phyloP scores from a whole-genome alignment of 1,140 invertebrate genomes.

The Campodea augens region DNA sequence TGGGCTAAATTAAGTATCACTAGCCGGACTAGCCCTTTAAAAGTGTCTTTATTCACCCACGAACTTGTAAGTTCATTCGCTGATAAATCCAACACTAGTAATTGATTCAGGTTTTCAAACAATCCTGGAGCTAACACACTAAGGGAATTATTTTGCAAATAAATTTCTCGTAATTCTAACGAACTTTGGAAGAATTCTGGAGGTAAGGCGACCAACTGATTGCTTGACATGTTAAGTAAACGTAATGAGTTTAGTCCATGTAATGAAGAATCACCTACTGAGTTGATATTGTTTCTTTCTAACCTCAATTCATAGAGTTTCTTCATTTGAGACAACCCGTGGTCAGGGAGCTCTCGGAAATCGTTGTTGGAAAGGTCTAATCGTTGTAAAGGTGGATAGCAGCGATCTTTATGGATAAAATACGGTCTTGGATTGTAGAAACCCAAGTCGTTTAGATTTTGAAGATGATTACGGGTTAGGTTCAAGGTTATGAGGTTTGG shows the following conservation, averaged over 20 bases:
- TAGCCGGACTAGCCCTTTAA: slow-evolving; percentile 59
- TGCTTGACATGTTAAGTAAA: slow-evolving; percentile 65
- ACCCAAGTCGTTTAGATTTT: slow-evolving; percentile 48
- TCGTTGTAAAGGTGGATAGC: slow-evolving; percentile 29
- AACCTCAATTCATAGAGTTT: slow-evolving; percentile 54
- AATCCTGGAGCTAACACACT: slow-evolving; percentile 56
- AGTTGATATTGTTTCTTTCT: slow-evolving; percentile 62
- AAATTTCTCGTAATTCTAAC: slow-evolving; percentile 57
- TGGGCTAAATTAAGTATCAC: slow-evolving; percentile 68
- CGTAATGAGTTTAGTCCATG: slow-evolving; percentile 49
- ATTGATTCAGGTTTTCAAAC: slow-evolving; percentile 60
- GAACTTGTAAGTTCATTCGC: slow-evolving; percentile 66
- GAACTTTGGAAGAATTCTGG: slow-evolving; percentile 55
- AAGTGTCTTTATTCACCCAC: slow-evolving; percentile 60
- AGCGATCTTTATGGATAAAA: background rate
- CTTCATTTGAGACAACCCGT: slow-evolving; percentile 45
- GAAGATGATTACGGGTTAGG: slow-evolving; percentile 58
- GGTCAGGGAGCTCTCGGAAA: slow-evolving; percentile 42
- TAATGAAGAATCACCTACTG: slow-evolving; percentile 54
- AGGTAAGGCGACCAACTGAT: slow-evolving; percentile 52
- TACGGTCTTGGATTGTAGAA: slow-evolving; percentile 27
- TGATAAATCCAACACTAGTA: slow-evolving; percentile 67
- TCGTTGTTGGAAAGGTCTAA: slow-evolving; percentile 63
- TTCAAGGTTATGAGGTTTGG: slow-evolving; percentile 61
- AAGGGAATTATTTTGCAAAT: slow-evolving; percentile 59